A percentile compares a stretch with the other conserved stretches of the same genome.
These are phyloP conservation scores for Sphecodes monilicornis DNA, from an alignment of 2,888 invertebrate species.

Conservation along the genomic window DNA sequence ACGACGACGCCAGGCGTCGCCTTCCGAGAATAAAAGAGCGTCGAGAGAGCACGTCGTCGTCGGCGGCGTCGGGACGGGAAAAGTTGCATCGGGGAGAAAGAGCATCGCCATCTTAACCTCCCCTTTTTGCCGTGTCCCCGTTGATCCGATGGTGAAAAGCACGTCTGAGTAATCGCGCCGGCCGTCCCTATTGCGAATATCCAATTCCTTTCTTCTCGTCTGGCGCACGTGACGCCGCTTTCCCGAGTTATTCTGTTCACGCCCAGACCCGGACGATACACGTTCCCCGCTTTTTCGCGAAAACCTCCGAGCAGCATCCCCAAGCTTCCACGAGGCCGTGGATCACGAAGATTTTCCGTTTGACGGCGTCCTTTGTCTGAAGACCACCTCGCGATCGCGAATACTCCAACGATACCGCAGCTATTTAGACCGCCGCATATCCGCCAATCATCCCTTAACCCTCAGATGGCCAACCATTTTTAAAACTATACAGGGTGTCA, in stretches of 20 bases:
- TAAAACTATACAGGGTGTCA: no score
- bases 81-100: slow-evolving; percentile 42
- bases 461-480: no score
- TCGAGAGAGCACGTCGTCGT: not conserved
- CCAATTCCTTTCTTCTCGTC: slow-evolving; percentile 55
- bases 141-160: slow-evolving; percentile 61
- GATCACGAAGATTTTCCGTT: not conserved
- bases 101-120: slow-evolving; percentile 58
- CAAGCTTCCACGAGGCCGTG: not conserved
- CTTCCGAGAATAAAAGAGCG: slow-evolving; percentile 39
- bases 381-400: not conserved
- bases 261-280: not conserved
- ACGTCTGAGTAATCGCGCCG: slow-evolving; percentile 63
- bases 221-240: slow-evolving; percentile 55
- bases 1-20: slow-evolving; percentile 46
- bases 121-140: slow-evolving; percentile 32
- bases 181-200: slow-evolving; percentile 57
- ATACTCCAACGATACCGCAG: not conserved
- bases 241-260: slow-evolving; percentile 21
- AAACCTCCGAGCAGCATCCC: not conserved
- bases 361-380: not conserved
- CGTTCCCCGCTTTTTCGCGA: not conserved
- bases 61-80: slow-evolving; percentile 13
- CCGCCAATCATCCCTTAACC: not conserved
- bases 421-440: not conserved